These are phyloP conservation scores for Coregonus suidteri DNA, from an alignment of 2,797 vertebrate species.

Conservation along the genomic window DNA sequence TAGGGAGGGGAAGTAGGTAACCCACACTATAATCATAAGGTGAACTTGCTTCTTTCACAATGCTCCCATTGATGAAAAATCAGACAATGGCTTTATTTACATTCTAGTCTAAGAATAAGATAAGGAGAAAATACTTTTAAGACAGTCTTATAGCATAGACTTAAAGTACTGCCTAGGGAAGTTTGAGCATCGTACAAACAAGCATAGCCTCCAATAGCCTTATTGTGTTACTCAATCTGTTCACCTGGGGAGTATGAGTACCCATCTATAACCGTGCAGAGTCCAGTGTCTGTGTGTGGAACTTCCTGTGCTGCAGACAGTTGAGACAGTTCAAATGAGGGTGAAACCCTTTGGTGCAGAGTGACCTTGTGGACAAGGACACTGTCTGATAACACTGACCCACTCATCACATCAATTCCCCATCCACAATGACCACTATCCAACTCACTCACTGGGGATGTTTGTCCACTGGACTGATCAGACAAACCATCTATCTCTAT, in stretches of 20 bases:
- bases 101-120: neutral
- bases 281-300: neutral
- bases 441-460: neutral
- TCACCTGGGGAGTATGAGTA: neutral
- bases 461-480: neutral
- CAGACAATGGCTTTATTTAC: neutral
- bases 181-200: neutral
- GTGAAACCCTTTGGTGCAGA: constrained; percentile 23
- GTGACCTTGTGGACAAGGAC: constrained; percentile 40
- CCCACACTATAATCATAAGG: constrained; percentile 30
- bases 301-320: neutral
- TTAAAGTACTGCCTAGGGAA: neutral
- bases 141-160: neutral
- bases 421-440: neutral
- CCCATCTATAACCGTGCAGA: neutral
- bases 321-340: neutral
- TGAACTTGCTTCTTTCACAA: constrained; percentile 48
- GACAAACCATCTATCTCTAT: too few species aligned
- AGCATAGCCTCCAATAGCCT: constrained; percentile 5
- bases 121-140: neutral
- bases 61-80: constrained; percentile 52
- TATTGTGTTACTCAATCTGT: constrained; percentile 12
- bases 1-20: constrained; percentile 21
- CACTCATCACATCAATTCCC: neutral
- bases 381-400: constrained; percentile 12